Percentiles rank a stretch among this genome's conserved stretches.
Evolutionary conservation across 1,140 invertebrate species (phyloP).

Genomic region (Leptonema lineaticorne): DNA sequence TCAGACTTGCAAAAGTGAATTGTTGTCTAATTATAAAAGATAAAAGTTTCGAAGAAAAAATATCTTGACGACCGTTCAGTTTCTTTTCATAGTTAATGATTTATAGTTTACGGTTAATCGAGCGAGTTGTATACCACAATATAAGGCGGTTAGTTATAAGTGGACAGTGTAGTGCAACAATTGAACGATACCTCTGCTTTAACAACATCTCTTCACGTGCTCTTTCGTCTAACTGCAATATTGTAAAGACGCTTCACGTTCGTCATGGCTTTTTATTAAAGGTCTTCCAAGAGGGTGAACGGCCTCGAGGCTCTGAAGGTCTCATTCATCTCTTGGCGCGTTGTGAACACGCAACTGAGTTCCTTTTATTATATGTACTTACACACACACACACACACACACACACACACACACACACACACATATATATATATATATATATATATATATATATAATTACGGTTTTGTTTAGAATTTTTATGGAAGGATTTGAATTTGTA

Average conservation of each 20-base stretch:
- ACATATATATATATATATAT: too few relatives aligned
- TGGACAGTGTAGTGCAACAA: neutral
- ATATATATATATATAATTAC: slow-evolving; percentile 10
- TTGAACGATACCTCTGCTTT: neutral
- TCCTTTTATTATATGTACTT: slow-evolving; percentile 11
- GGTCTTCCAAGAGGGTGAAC: slow-evolving; percentile 10
- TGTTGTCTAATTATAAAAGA: too few relatives aligned
- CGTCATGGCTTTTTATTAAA: slow-evolving; percentile 5
- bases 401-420: too few relatives aligned
- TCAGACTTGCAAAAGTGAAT: too few relatives aligned
- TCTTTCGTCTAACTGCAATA: neutral
- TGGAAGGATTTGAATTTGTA: neutral
- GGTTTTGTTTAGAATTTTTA: slow-evolving; percentile 3
- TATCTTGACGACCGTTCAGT: too few relatives aligned
- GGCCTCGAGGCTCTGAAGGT: slow-evolving; percentile 17
- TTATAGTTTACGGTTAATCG: too few relatives aligned
- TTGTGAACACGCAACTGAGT: slow-evolving; percentile 24
- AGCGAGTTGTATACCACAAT: too few relatives aligned
- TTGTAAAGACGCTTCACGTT: neutral
- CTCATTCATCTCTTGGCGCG: slow-evolving; percentile 16
- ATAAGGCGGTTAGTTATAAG: neutral
- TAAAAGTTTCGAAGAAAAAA: too few relatives aligned
- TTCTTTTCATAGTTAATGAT: too few relatives aligned
- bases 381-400: too few relatives aligned
- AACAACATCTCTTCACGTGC: slow-evolving; percentile 1